A percentile compares a stretch with the other conserved stretches of the same genome.
These are phyloP conservation scores for Gopherus evgoodei DNA, from an alignment of 2,113 vertebrate genomes.

Conservation along the genomic window DNA sequence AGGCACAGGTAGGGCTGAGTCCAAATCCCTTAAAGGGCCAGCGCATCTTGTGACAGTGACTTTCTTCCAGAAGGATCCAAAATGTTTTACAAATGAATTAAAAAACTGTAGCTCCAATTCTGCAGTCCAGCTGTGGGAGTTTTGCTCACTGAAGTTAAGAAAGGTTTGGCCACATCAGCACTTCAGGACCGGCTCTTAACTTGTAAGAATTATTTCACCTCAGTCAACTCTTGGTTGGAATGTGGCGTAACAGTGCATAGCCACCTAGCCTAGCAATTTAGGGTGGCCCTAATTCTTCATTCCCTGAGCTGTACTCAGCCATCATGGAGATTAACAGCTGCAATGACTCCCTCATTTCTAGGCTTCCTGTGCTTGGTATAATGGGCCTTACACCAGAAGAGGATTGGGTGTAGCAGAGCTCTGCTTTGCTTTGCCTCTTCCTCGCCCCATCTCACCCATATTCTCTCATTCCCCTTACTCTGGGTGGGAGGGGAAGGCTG, in stretches of 20 bases:
- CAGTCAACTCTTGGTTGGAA: background rate
- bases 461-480: background rate
- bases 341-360: background rate
- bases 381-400: background rate
- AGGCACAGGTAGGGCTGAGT: background rate
- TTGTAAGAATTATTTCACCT: background rate
- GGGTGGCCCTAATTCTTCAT: background rate
- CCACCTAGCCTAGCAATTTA: background rate
- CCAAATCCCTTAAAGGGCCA: background rate
- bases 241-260: background rate
- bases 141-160: background rate
- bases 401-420: background rate
- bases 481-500: background rate
- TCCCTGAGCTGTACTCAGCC: background rate
- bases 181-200: background rate
- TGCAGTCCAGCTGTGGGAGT: background rate
- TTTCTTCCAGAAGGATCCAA: background rate
- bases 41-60: background rate
- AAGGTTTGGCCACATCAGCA: background rate
- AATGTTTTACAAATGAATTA: background rate
- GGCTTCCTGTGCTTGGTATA: background rate
- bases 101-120: background rate
- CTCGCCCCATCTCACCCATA: background rate
- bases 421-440: background rate
- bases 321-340: background rate